These are phyloP conservation scores for Drosophila macrospina DNA, from an alignment of 2,888 invertebrate species.

Conservation along the genomic window DNA sequence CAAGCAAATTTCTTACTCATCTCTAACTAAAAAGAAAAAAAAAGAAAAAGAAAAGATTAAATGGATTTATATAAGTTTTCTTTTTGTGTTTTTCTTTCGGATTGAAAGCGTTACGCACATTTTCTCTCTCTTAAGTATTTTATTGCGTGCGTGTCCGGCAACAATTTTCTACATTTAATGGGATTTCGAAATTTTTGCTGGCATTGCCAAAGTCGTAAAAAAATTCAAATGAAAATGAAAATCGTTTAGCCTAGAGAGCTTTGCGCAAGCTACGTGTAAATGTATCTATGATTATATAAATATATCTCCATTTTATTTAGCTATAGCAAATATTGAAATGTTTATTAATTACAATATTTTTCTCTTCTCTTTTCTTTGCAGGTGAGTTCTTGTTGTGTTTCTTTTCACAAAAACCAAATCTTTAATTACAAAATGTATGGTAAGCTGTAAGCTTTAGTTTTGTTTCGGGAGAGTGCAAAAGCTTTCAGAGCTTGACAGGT, in stretches of 20 bases:
- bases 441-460: slow-evolving; percentile 35
- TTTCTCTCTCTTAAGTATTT: slow-evolving; percentile 56
- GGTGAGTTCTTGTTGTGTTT: slow-evolving; percentile 50
- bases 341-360: slow-evolving; percentile 32
- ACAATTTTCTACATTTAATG: slow-evolving; percentile 63
- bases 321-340: not conserved
- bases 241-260: slow-evolving; percentile 25
- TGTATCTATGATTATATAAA: not conserved
- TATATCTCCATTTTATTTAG: slow-evolving; percentile 14
- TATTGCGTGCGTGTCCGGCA: slow-evolving; percentile 67
- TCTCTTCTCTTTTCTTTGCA: slow-evolving; percentile 48
- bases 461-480: slow-evolving; percentile 13
- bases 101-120: slow-evolving; percentile 61
- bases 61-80: slow-evolving; percentile 11
- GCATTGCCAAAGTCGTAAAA: slow-evolving; percentile 70
- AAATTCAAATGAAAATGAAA: slow-evolving; percentile 18
- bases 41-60: no score
- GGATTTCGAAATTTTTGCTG: slow-evolving; percentile 63
- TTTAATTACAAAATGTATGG: slow-evolving; percentile 5
- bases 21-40: no score
- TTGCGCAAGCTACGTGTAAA: slow-evolving; percentile 31
- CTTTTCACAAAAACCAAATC: not conserved
- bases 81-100: slow-evolving; percentile 14
- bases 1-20: slow-evolving; percentile 12
- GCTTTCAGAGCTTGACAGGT: slow-evolving; percentile 39